Evolutionary conservation across 2,113 vertebrate species (phyloP).

Genomic region (Romanogobio albipinnatus): DNA sequence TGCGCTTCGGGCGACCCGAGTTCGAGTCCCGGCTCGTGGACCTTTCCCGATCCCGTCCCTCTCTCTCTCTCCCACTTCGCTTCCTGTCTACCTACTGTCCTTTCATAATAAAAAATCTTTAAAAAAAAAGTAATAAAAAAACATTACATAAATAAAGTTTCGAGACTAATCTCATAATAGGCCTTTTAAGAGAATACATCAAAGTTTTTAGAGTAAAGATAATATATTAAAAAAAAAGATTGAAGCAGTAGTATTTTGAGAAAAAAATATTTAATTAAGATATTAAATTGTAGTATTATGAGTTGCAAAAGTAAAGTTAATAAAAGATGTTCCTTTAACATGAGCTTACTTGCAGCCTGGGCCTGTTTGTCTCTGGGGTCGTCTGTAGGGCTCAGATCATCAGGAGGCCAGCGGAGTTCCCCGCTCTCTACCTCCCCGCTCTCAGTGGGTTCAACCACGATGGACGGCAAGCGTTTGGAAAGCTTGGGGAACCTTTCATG

Average conservation of each 20-base stretch:
- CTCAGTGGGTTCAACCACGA: constrained; percentile 83
- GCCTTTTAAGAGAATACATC: neutral
- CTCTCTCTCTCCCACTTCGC: too few species aligned
- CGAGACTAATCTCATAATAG: neutral
- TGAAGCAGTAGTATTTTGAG: neutral
- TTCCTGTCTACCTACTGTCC: too few species aligned
- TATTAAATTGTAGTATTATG: neutral
- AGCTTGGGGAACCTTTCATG: constrained; percentile 81
- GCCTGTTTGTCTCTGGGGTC: constrained; percentile 60
- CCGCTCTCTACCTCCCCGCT: constrained; percentile 84
- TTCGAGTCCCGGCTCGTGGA: too few species aligned
- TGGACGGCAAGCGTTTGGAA: constrained; percentile 81
- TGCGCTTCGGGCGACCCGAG: too few species aligned
- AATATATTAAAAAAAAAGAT: neutral
- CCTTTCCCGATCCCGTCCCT: too few species aligned
- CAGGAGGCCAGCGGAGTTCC: constrained; percentile 84
- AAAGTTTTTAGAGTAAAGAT: neutral
- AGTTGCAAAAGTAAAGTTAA: neutral
- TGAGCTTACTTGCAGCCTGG: constrained; percentile 46
- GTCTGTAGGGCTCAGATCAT: constrained; percentile 76
- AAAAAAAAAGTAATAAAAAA: too few species aligned
- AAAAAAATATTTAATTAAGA: neutral
- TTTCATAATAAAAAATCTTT: too few species aligned
- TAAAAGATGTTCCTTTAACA: neutral
- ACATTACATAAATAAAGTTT: neutral